Evolutionary conservation across 2,888 invertebrate genomes (phyloP).

Genomic region (Scaptomyza tumidula): DNA sequence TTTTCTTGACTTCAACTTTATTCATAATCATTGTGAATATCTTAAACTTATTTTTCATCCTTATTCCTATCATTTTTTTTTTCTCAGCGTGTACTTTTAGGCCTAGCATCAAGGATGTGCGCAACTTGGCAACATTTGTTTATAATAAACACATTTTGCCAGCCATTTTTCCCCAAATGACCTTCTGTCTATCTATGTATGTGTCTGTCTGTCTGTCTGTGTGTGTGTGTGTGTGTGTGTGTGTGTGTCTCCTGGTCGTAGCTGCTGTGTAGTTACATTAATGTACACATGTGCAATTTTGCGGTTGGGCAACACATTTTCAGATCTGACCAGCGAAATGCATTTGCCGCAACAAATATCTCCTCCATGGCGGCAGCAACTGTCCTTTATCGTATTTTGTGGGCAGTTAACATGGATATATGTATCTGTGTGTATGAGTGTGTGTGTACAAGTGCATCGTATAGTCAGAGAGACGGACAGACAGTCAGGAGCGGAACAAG

Average conservation of each 20-base stretch:
- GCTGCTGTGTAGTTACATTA: slow-evolving; percentile 40
- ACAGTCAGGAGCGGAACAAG: slow-evolving; percentile 40
- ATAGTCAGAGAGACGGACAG: not conserved
- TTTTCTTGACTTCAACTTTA: too few relatives aligned
- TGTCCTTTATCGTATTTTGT: slow-evolving; percentile 76
- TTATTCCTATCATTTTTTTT: not conserved
- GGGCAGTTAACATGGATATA: slow-evolving; percentile 70
- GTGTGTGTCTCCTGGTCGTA: slow-evolving; percentile 21
- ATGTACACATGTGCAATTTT: slow-evolving; percentile 79
- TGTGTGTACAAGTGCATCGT: slow-evolving; percentile 26
- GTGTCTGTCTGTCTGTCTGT: slow-evolving; percentile 27
- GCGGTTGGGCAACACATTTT: slow-evolving; percentile 80
- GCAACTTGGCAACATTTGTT: slow-evolving; percentile 65
- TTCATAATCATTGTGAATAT: too few relatives aligned
- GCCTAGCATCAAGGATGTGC: slow-evolving; percentile 22
- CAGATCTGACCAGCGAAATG: slow-evolving; percentile 47
- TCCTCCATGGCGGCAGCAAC: slow-evolving; percentile 36
- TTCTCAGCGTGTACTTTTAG: not conserved
- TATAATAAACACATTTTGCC: slow-evolving; percentile 78
- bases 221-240: too few relatives aligned
- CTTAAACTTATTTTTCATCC: too few relatives aligned
- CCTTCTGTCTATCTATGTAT: slow-evolving; percentile 25
- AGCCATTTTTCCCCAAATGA: slow-evolving; percentile 36
- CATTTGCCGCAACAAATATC: slow-evolving; percentile 41
- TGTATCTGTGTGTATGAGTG: slow-evolving; percentile 30